Evolutionary conservation across 2,113 vertebrate species (phyloP), one percentile per base, ranked within the genome.

Genomic region (Sprattus sprattus): DNA sequence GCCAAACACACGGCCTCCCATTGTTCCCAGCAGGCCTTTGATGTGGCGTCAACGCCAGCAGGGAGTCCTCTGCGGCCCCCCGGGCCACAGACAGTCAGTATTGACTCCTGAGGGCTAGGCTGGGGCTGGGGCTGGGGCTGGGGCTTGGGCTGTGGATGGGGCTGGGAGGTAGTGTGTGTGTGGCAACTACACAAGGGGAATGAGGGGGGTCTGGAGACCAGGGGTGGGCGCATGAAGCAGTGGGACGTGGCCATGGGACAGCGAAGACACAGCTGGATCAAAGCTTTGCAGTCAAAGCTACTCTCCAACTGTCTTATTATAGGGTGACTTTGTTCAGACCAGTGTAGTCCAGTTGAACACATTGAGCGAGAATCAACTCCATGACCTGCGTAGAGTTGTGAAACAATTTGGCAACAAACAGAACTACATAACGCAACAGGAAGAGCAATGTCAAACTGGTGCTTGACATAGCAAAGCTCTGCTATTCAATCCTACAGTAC

Each of bases 1-100:
- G 92, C 92, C 90, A 94, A 95, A 94, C 81, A 89, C 91, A 92
- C 71, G 71, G 2, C 93, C 93, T 89, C 93, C 96, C 91, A 97
- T 97, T 98, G 96, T 98, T 96, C 95, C 88, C 91, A 39, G 87
- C 8, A 90, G 93, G 91, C 93, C 96, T 97, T 97, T 97, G 97
- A 98, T 97, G 96, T 95, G 91, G 71, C 82, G 93, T 94, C 94
- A 93, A 93, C 95, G 94, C 94, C 94, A 90, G 93, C 87, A 91
- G 95, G 95, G 95, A 94, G 93, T 93, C 95, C 92, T 83, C 92
- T 92, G 94, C 92, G 92, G 88, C 81, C 94, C 93, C 87, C 92
- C 94, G 92, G 92, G 94, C 95, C 89, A 90, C 92, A 91, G 91
- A 91, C 88, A 78, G 93, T 91, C 92, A 93, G 91, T 92, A 93